Base-by-base conservation (phyloP, 2,113 vertebrate species). In the Pangasianodon gigas region DNA sequence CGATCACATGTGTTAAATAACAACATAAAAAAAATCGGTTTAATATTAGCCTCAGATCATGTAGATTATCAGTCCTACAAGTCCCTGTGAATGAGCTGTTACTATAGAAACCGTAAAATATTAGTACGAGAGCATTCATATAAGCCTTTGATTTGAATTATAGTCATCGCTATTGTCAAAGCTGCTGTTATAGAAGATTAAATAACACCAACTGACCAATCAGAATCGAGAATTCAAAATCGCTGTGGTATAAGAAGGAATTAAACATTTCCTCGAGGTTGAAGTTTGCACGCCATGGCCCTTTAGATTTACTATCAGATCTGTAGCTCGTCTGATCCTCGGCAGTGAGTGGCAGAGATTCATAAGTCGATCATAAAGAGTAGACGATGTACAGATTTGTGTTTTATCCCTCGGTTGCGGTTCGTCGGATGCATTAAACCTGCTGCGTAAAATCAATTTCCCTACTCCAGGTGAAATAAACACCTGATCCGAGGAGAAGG, bases 361-460 rank as follows among this genome's bases (percentile, higher is more conserved):
- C 9, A 44, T n/a, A 7, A 44, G 71, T 7, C 51, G 16, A 18
- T 44, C 9, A 16, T 37, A 56, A 81, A 67, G 52, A 16, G 13
- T 13, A 29, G 48, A n/a, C 29, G 65, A 67, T 44, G 13, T 9
- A 26, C 79, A 26, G 48, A 41, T 82, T 24, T 41, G 32, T 26
- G 32, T 83, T 56, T 83, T 54, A 54, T 52, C 29, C 4, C 48
- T 41, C 48, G 1, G 9, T 69, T n/a, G 62, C 11, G 46, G 52
- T 84, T 37, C 51, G 21, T 75, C 37, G 71, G 52, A 51, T 54
- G 41, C 88, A 85, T 89, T 85, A 89, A 71, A 37, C 82, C n/a
- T 19, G 56, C 37, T 77, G 52, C 9, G 46, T 56, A 75, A 89
- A 85, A 89, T 89, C 88, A 77, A 85, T 89, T 48, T 58, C 37